These are phyloP conservation scores for Eumerus sabulonum DNA, from an alignment of 2,888 invertebrate species.

Conservation along the genomic window DNA sequence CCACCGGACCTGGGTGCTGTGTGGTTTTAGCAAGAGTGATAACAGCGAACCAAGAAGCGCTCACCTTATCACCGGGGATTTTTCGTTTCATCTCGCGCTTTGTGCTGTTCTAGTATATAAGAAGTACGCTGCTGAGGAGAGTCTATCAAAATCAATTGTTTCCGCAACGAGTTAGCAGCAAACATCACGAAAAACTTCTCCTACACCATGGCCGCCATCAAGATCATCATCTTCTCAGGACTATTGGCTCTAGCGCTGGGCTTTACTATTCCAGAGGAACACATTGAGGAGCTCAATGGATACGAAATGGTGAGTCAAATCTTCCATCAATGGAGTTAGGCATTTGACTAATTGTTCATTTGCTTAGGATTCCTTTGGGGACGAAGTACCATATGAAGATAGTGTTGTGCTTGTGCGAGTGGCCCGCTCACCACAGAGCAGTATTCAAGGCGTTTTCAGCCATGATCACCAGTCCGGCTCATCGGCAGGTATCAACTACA, in stretches of 20 bases:
- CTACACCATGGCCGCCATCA: conserved; percentile 24
- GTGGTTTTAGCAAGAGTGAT: neutral
- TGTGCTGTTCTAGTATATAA: conserved; percentile 3
- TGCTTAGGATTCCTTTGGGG: neutral
- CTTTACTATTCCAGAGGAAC: conserved; percentile 14
- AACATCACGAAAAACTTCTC: neutral
- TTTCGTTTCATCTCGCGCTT: neutral
- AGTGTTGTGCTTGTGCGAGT: neutral
- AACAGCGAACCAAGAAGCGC: neutral
- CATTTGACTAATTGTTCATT: neutral
- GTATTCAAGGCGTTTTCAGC: neutral
- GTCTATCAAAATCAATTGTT: neutral
- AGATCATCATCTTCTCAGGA: conserved; percentile 15
- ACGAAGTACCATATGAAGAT: neutral
- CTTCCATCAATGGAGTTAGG: too few relatives aligned
- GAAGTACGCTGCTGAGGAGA: neutral
- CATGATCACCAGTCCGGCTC: neutral
- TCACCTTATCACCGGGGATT: neutral
- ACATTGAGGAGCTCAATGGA: conserved; percentile 1
- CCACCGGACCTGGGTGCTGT: too few relatives aligned
- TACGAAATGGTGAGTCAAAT: neutral
- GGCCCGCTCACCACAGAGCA: conserved; percentile 19
- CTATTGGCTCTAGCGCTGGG: conserved; percentile 23
- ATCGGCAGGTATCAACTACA: conserved; percentile 3
- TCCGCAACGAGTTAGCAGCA: neutral